phyloP scores from a whole-genome alignment of 2,797 vertebrate genomes.

The Hippopotamyrus pictus region DNA sequence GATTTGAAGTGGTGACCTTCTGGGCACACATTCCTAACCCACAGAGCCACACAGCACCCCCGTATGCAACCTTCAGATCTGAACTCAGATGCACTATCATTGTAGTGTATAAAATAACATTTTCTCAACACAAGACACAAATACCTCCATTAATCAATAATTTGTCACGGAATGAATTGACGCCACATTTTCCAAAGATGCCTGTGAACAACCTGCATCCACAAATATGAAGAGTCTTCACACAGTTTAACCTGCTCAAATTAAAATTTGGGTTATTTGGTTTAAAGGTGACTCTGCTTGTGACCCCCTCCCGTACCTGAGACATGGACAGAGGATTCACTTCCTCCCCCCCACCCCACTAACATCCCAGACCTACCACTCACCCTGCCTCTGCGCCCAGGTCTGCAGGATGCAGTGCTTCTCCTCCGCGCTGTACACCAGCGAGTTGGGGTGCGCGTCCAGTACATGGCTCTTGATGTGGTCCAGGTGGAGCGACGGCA shows the following conservation, averaged over 20 bases:
- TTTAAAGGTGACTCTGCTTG: neutral
- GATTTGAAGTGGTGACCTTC: neutral
- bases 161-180: neutral
- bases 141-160: neutral
- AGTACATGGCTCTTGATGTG: slow-evolving; percentile 84
- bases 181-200: neutral
- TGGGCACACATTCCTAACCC: neutral
- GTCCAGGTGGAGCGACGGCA: slow-evolving; percentile 80
- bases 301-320: neutral
- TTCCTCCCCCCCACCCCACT: neutral
- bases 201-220: neutral
- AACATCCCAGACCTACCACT: slow-evolving; percentile 25
- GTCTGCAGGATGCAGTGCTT: slow-evolving; percentile 79
- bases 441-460: slow-evolving; percentile 75
- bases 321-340: neutral
- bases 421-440: slow-evolving; percentile 75
- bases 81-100: neutral
- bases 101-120: neutral
- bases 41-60: neutral
- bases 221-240: neutral
- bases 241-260: neutral
- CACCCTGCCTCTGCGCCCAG: slow-evolving; percentile 68
- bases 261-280: neutral
- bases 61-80: neutral
- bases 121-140: neutral